Conservation (phyloP, 2,113 vertebrate species). For the Ifrita kowaldi region DNA sequence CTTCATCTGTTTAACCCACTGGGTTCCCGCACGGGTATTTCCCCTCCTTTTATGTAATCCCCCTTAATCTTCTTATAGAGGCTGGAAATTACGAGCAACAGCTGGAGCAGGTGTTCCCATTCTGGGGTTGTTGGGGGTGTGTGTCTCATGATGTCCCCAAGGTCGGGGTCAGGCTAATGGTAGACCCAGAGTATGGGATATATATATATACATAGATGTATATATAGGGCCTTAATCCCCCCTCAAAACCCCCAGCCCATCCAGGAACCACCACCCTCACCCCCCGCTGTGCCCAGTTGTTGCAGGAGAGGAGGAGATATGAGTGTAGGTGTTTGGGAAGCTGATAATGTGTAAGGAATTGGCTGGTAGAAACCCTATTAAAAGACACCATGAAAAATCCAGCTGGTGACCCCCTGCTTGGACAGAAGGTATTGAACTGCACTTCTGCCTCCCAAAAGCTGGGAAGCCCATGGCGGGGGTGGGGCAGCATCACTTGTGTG, state of each 20-base stretch:
- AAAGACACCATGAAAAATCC: background rate
- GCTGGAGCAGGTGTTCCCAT: background rate
- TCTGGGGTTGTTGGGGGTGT: background rate
- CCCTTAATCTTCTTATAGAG: background rate
- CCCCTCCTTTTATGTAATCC: background rate
- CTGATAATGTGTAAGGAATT: background rate
- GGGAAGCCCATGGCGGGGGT: rapidly evolving
- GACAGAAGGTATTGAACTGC: background rate
- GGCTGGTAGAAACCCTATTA: background rate
- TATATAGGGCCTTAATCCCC: background rate
- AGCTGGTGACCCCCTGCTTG: background rate
- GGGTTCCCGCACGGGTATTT: background rate
- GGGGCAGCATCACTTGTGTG: too few relatives aligned
- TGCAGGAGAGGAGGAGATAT: background rate
- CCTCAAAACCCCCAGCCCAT: background rate
- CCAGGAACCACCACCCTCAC: background rate
- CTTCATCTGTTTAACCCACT: background rate
- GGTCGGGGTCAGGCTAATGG: background rate
- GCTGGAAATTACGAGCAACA: background rate
- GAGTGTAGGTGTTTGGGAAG: background rate
- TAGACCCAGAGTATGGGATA: background rate
- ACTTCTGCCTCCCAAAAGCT: background rate
- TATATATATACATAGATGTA: too few relatives aligned
- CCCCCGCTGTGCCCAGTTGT: background rate
- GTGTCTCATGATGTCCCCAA: background rate